A percentile compares a stretch with the other conserved stretches of the same genome.
Evolutionary conservation across 2,888 invertebrate genomes (phyloP).

Genomic region (Synergus japonicus): DNA sequence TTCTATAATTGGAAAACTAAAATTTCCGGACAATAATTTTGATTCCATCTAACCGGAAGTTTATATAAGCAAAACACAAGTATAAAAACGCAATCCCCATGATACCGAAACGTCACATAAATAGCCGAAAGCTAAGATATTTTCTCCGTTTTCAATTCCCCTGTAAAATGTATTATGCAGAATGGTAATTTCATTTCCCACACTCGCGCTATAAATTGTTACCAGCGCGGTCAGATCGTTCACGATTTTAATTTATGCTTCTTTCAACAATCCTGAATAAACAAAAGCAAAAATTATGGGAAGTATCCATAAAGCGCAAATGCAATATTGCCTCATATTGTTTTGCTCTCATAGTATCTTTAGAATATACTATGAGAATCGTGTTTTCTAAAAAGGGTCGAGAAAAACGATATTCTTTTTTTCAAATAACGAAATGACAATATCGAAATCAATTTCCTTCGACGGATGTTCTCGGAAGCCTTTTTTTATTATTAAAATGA

Average conservation of each 20-base stretch:
- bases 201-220: slow-evolving; percentile 33
- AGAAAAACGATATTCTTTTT: too few relatives aligned
- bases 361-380: neutral
- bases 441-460: neutral
- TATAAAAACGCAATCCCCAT: slow-evolving; percentile 3
- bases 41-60: neutral
- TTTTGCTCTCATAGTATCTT: neutral
- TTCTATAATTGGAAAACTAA: too few relatives aligned
- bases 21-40: too few relatives aligned
- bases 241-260: slow-evolving; percentile 30
- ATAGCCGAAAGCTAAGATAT: slow-evolving; percentile 16
- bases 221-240: slow-evolving; percentile 23
- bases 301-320: neutral
- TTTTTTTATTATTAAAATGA: slow-evolving; percentile 13
- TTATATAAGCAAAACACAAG: slow-evolving; percentile 2
- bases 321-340: neutral
- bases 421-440: neutral
- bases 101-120: slow-evolving; percentile 28
- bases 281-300: neutral
- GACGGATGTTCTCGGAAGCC: neutral
- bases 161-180: slow-evolving; percentile 38
- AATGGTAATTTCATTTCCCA: slow-evolving; percentile 38
- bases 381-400: too few relatives aligned
- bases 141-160: slow-evolving; percentile 19
- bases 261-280: neutral